Percentiles rank a stretch among this genome's conserved stretches.
These are phyloP conservation scores for Rhingia campestris DNA, from an alignment of 2,888 invertebrate genomes.

Conservation along the genomic window DNA sequence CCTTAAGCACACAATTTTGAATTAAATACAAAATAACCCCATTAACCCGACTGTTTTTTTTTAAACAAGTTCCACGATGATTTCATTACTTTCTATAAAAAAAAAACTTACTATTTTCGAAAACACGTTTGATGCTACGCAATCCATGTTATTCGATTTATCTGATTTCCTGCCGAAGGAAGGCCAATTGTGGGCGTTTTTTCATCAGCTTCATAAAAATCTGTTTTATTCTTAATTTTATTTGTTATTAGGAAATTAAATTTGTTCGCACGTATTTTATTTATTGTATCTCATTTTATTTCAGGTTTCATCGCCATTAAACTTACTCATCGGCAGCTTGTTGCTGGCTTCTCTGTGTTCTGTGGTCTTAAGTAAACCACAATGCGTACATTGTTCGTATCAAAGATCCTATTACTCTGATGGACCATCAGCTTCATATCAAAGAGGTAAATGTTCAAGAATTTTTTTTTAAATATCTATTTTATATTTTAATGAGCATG, in stretches of 20 bases:
- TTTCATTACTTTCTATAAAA: not conserved
- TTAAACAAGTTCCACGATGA: slow-evolving; percentile 3
- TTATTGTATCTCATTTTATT: slow-evolving; percentile 14
- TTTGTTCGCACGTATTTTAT: not conserved
- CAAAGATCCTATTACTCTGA: slow-evolving; percentile 78
- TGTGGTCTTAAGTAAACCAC: slow-evolving; percentile 78
- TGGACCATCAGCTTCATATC: slow-evolving; percentile 76
- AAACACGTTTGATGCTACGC: not conserved
- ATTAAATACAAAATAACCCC: not conserved
- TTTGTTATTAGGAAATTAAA: not conserved
- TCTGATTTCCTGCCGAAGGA: slow-evolving; percentile 5
- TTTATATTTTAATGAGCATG: not conserved
- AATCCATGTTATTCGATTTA: slow-evolving; percentile 9
- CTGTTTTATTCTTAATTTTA: not conserved
- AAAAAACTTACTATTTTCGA: not conserved
- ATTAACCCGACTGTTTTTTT: not conserved
- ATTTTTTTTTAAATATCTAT: not conserved
- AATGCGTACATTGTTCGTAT: slow-evolving; percentile 80
- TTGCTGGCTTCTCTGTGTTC: slow-evolving; percentile 35
- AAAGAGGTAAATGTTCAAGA: slow-evolving; percentile 25
- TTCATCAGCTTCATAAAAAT: slow-evolving; percentile 1
- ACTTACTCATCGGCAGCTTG: slow-evolving; percentile 29
- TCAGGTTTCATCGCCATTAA: slow-evolving; percentile 45
- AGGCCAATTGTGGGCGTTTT: slow-evolving; percentile 14
- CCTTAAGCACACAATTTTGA: not conserved